phyloP scores from a whole-genome alignment of 2,113 vertebrate species.

The Chloebia gouldiae region DNA sequence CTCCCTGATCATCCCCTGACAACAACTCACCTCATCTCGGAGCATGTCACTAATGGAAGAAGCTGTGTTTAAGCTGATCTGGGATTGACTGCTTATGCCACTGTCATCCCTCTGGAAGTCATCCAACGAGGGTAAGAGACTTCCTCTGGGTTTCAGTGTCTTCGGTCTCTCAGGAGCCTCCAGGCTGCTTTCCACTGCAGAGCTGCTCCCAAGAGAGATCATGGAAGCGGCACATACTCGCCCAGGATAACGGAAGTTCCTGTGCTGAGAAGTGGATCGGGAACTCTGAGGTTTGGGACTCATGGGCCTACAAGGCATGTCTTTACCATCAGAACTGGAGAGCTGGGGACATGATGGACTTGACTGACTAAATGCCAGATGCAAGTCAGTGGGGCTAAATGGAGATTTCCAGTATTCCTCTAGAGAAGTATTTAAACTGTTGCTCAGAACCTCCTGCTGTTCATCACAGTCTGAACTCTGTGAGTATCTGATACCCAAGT shows the following conservation, averaged over 20 bases:
- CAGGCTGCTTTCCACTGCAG: slow-evolving; percentile 52
- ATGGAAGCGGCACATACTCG: slow-evolving; percentile 71
- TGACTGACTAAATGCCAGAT: slow-evolving; percentile 25
- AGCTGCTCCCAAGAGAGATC: slow-evolving; percentile 74
- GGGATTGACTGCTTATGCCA: slow-evolving; percentile 66
- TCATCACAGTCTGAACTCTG: slow-evolving; percentile 18
- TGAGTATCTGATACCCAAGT: slow-evolving; percentile 35
- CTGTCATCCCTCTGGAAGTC: slow-evolving; percentile 71
- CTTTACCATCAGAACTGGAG: slow-evolving; percentile 45
- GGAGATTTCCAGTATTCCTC: slow-evolving; percentile 58
- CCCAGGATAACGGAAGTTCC: slow-evolving; percentile 62
- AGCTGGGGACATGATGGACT: slow-evolving; percentile 58
- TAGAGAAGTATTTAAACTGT: slow-evolving; percentile 25
- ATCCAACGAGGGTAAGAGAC: slow-evolving; percentile 71
- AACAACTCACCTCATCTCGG: slow-evolving; percentile 78
- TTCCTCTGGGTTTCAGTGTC: slow-evolving; percentile 74
- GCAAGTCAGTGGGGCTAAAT: slow-evolving; percentile 29
- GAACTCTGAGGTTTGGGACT: slow-evolving; percentile 85
- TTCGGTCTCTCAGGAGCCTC: slow-evolving; percentile 74
- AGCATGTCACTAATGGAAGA: slow-evolving; percentile 70
- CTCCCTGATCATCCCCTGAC: neutral
- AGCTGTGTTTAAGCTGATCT: slow-evolving; percentile 66
- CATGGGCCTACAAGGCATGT: slow-evolving; percentile 78
- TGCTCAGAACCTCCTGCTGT: slow-evolving; percentile 27
- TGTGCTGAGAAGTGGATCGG: slow-evolving; percentile 57